Conservation (phyloP, 2,113 vertebrate species). For the Bothrops jararaca region DNA sequence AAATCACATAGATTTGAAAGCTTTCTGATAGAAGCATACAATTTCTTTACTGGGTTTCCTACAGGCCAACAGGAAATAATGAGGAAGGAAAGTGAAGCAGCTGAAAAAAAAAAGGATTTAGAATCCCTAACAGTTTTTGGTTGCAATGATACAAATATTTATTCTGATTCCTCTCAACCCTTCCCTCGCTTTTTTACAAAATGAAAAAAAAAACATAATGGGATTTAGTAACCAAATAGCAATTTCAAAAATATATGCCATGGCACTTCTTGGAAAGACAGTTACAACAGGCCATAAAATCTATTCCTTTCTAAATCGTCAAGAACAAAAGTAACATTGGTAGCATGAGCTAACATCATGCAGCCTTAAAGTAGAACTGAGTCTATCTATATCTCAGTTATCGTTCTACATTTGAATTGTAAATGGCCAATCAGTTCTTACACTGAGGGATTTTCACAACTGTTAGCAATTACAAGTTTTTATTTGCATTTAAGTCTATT, state of each 20-base stretch:
- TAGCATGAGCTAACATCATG: not conserved
- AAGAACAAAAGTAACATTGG: not conserved
- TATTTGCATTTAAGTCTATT: not conserved
- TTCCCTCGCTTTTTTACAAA: not conserved
- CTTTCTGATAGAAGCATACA: constrained; percentile 11
- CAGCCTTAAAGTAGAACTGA: not conserved
- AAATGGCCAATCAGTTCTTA: not conserved
- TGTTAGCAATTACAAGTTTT: not conserved
- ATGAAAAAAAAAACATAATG: not conserved
- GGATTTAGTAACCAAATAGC: not conserved
- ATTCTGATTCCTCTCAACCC: not conserved
- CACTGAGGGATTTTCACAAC: not conserved
- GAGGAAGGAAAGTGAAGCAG: constrained; percentile 17
- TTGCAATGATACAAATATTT: not conserved
- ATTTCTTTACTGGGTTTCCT: constrained; percentile 29
- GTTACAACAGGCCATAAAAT: not conserved
- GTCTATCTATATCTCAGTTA: not conserved
- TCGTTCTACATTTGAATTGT: not conserved
- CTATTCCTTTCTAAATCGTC: not conserved
- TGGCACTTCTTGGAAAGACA: not conserved
- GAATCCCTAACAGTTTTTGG: not conserved
- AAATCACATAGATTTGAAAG: constrained; percentile 1
- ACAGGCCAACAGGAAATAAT: constrained; percentile 31
- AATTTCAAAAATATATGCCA: not conserved
- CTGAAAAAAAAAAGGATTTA: constrained; percentile 1